Percentiles rank a stretch among this genome's conserved stretches.
Evolutionary conservation across 2,888 invertebrate genomes (phyloP).

Genomic region (Terebella lapidaria): DNA sequence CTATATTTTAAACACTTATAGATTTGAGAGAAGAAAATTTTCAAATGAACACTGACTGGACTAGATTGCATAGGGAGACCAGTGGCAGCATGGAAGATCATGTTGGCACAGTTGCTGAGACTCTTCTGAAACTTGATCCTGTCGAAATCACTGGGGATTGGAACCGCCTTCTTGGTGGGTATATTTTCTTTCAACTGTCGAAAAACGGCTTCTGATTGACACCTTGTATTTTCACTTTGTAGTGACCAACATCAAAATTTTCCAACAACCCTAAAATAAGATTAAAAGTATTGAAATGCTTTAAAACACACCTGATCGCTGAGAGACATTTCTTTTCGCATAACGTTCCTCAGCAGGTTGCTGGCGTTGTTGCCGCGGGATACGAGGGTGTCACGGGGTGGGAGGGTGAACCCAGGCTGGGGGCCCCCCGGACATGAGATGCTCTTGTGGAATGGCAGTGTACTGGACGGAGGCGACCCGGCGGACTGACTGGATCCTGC

Average conservation of each 20-base stretch:
- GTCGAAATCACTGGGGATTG: slow-evolving; percentile 66
- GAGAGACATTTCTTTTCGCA: slow-evolving; percentile 18
- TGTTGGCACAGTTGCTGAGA: slow-evolving; percentile 72
- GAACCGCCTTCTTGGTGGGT: not conserved
- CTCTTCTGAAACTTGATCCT: slow-evolving; percentile 70
- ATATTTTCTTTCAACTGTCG: no score
- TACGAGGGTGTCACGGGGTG: not conserved
- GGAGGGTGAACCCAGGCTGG: not conserved
- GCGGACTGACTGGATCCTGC: not conserved
- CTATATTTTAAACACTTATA: no score
- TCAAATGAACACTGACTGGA: slow-evolving; percentile 66
- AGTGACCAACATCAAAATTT: no score
- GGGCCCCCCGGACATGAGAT: slow-evolving; percentile 1
- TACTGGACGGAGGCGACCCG: not conserved
- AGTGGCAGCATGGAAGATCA: slow-evolving; percentile 77
- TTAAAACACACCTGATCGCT: not conserved
- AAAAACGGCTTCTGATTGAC: no score
- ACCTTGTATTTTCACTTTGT: no score
- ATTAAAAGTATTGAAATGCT: no score
- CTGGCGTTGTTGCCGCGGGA: slow-evolving; percentile 11
- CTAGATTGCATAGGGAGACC: slow-evolving; percentile 80
- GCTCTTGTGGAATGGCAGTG: slow-evolving; percentile 4
- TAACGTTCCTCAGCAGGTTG: slow-evolving; percentile 17
- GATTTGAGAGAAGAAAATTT: no score
- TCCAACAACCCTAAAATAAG: no score